Evolutionary conservation across 2,797 vertebrate genomes (phyloP), one percentile per base, ranked within the genome.

Genomic region (Darevskia mixta): DNA sequence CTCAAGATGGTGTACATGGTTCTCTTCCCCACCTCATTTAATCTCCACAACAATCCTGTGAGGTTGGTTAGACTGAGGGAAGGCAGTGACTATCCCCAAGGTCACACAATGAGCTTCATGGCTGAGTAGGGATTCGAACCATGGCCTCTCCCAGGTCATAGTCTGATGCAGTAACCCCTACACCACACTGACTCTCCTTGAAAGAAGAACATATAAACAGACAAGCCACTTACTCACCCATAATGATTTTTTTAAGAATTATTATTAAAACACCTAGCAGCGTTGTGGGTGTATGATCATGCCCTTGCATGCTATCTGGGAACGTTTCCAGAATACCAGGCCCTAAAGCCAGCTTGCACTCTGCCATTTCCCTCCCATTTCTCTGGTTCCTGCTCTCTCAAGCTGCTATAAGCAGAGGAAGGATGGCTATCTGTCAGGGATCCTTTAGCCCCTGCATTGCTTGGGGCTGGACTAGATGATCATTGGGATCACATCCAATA

Each of bases 231-330:
- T 71, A 2, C 89, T 90, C 5, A 45, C 88, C 89, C 73, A 1
- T 88, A 88, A 94, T 94, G 82, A 91, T 95, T 91, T 90, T 95
- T 55, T 55, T 15, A 7, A 15, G 3, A 55, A 55, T 55, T 55
- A 55, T 55, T 90, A 93, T 77, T 85, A 93, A 93, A 92, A 67
- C 85, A 84, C 81, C 90, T 91, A 85, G 15, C 0, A 25, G 93
- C 86, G 91, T 90, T 91, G 86, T 90, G 89, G 95, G 88, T 92
- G n/a, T 83, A 91, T 67, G 1, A 92, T 93, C 95, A 91, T 41
- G 89, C 87, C 88, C 88, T 90, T 93, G 85, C 91, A 92, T 89
- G 92, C 92, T 93, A 89, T 86, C 86, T 91, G 93, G 93, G 89
- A 95, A 91, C 95, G 91, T 25, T 92, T 90, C 95, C 92, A 25